A percentile compares a stretch with the other conserved stretches of the same genome.
Conservation (phyloP, 2,113 vertebrate species). For the Nestor notabilis region DNA sequence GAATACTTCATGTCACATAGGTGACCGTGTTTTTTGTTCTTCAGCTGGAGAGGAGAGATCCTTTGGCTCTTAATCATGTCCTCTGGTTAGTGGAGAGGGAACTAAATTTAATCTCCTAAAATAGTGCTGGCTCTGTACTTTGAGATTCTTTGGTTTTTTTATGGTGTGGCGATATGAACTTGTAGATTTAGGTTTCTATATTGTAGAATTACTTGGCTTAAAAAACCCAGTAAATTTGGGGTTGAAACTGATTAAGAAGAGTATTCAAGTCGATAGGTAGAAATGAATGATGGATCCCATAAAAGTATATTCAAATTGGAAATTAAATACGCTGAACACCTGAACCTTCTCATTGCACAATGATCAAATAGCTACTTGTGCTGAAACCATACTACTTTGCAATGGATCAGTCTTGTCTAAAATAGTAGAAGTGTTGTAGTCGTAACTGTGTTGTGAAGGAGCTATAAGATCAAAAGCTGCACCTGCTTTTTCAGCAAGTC, state of each 20-base stretch:
- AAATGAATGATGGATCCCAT: neutral
- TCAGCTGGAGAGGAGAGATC: neutral
- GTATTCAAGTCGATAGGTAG: neutral
- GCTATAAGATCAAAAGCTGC: neutral
- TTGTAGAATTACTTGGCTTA: neutral
- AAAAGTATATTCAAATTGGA: neutral
- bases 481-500: neutral
- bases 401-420: neutral
- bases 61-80: neutral
- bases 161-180: neutral
- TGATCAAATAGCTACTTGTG: neutral
- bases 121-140: neutral
- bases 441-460: neutral
- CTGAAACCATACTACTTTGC: neutral
- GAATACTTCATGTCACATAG: neutral
- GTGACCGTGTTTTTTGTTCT: neutral
- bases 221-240: neutral
- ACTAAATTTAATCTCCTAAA: neutral
- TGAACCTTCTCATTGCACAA: neutral
- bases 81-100: neutral
- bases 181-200: neutral
- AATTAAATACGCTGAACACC: neutral
- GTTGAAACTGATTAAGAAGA: neutral
- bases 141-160: neutral
- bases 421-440: neutral